Percentiles rank a stretch among this genome's conserved stretches.
These are phyloP conservation scores for Phengaris arion DNA, from an alignment of 2,888 invertebrate species.

Conservation along the genomic window DNA sequence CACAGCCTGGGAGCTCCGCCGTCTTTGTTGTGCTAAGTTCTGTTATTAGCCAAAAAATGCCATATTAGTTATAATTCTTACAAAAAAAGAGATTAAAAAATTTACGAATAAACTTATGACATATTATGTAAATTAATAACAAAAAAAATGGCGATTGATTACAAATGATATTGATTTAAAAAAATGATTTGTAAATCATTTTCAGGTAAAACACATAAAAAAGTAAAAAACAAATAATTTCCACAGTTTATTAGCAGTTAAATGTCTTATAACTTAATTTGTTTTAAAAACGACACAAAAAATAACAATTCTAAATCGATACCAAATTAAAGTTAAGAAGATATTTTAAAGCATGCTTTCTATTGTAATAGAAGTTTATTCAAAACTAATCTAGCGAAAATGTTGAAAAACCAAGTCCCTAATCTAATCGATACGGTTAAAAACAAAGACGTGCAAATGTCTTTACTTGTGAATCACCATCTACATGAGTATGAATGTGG, in stretches of 20 bases:
- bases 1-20: constrained; percentile 73
- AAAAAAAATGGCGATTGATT: background rate
- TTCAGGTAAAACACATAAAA: background rate
- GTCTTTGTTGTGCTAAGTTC: constrained; percentile 81
- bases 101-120: background rate
- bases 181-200: background rate
- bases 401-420: constrained; percentile 13
- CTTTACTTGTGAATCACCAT: background rate
- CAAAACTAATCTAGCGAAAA: background rate
- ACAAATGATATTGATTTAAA: background rate
- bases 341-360: constrained; percentile 1
- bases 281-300: constrained; percentile 1
- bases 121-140: background rate
- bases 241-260: constrained; percentile 1
- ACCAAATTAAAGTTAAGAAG: background rate
- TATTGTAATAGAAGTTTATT: background rate
- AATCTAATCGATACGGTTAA: background rate
- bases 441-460: constrained; percentile 12
- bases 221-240: background rate
- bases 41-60: constrained; percentile 46
- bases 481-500: background rate
- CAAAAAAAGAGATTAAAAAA: background rate
- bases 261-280: background rate
- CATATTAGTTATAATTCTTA: background rate
- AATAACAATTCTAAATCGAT: background rate